Percentiles rank a stretch among this genome's conserved stretches.
These are phyloP conservation scores for Drosophila algonquin DNA, from an alignment of 2,888 invertebrate genomes.

Conservation along the genomic window DNA sequence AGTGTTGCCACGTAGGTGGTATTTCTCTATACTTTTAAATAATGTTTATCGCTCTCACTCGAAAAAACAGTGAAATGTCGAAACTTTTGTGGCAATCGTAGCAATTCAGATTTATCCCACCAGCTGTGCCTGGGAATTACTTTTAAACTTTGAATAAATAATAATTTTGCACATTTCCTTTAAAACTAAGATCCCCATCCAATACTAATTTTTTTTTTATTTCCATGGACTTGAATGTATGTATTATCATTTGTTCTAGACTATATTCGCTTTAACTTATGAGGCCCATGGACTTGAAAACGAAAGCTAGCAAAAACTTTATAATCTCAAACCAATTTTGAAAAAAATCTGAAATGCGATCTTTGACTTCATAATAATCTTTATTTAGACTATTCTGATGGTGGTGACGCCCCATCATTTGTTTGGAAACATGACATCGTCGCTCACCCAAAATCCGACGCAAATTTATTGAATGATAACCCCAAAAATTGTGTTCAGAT, in stretches of 20 bases:
- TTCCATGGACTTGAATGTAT: background rate
- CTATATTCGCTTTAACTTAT: background rate
- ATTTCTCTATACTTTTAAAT: background rate
- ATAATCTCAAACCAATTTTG: background rate
- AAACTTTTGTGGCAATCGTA: too few species aligned
- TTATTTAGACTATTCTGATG: background rate
- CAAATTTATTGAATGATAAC: background rate
- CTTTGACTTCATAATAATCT: background rate
- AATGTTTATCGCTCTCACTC: background rate
- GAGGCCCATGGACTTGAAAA: background rate
- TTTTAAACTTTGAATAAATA: too few species aligned
- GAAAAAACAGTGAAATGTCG: background rate
- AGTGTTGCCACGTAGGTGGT: conserved; percentile 54
- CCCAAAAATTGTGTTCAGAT: background rate
- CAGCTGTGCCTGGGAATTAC: too few species aligned
- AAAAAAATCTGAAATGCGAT: background rate
- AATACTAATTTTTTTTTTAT: background rate
- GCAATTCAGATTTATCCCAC: too few species aligned
- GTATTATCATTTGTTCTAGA: accelerated
- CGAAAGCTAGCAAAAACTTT: background rate
- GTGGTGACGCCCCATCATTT: background rate
- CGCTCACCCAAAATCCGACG: background rate
- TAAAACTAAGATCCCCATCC: background rate
- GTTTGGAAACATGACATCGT: background rate
- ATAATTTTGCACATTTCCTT: too few species aligned